phyloP scores from a whole-genome alignment of 2,888 invertebrate genomes.

The Harpalus rufipes region DNA sequence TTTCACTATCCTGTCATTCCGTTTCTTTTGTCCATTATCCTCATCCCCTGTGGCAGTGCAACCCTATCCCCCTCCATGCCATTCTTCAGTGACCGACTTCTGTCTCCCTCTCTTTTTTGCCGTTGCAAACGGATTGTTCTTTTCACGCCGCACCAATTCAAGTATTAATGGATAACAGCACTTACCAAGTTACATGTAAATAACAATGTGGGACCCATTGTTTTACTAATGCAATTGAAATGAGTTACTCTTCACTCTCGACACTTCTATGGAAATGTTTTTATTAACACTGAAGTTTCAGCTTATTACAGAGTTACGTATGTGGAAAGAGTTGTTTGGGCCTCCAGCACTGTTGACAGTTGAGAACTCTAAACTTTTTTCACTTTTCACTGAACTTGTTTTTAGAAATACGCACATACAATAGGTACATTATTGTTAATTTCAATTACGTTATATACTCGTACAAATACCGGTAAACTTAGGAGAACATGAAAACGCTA shows the following conservation, averaged over 20 bases:
- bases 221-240: conserved; percentile 20
- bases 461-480: no score
- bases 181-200: conserved; percentile 43
- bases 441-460: no score
- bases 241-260: background rate
- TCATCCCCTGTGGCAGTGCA: conserved; percentile 28
- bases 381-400: no score
- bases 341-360: no score
- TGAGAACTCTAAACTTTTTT: no score
- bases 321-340: no score
- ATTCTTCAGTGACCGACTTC: background rate
- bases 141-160: conserved; percentile 33
- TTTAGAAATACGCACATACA: no score
- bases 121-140: conserved; percentile 37
- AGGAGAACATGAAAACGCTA: no score
- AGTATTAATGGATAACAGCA: conserved; percentile 48
- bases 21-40: conserved; percentile 57
- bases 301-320: background rate
- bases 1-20: conserved; percentile 57
- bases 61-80: background rate
- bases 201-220: conserved; percentile 28
- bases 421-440: no score
- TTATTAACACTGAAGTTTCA: background rate
- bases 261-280: background rate
- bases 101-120: background rate